Evolutionary conservation across 2,888 invertebrate genomes (phyloP).

Genomic region (Cataglyphis cursor): DNA sequence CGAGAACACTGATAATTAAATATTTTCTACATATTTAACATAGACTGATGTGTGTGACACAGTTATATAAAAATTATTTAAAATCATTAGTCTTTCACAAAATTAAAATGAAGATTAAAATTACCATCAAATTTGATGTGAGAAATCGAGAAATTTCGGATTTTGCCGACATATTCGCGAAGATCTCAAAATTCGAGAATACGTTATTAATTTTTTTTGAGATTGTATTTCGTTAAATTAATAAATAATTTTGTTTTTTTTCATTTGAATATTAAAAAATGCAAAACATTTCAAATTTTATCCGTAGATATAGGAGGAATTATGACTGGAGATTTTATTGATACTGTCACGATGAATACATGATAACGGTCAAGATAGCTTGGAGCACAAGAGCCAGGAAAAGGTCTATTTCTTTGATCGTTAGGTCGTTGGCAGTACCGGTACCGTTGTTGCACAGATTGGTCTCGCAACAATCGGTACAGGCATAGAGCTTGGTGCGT

Average conservation of each 20-base stretch:
- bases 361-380: conserved; percentile 81
- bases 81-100: background rate
- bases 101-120: background rate
- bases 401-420: conserved; percentile 78
- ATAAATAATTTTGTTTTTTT: background rate
- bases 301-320: background rate
- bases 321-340: conserved; percentile 71
- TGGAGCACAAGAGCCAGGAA: conserved; percentile 81
- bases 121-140: background rate
- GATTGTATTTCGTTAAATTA: background rate
- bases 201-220: background rate
- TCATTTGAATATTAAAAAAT: background rate
- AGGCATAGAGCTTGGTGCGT: conserved; percentile 94
- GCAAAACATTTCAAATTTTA: background rate
- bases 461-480: conserved; percentile 94
- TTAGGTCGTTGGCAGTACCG: conserved; percentile 80
- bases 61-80: background rate
- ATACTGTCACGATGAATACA: conserved; percentile 82
- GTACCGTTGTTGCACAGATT: conserved; percentile 93
- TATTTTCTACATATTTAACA: background rate
- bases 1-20: background rate
- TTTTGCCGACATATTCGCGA: background rate
- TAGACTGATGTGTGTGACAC: background rate
- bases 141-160: background rate
- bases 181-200: background rate